A percentile compares a stretch with the other conserved stretches of the same genome.
Evolutionary conservation across 2,113 vertebrate species (phyloP).

Genomic region (Seriola quinqueradiata): DNA sequence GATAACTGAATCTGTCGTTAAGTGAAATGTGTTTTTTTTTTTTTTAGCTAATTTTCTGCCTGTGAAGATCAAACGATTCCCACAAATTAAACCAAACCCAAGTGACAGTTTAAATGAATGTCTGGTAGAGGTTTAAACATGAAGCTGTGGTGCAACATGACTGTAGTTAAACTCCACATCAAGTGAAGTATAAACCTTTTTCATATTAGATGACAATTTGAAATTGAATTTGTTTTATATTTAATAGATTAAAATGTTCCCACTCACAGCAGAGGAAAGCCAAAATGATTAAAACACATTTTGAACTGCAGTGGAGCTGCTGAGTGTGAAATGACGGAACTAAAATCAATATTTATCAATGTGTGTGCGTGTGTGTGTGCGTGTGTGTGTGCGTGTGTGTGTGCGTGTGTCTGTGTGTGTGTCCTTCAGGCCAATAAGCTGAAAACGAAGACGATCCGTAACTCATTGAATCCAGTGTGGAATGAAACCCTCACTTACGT

Average conservation of each 20-base stretch:
- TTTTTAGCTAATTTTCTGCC: too few relatives aligned
- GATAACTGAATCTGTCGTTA: background rate
- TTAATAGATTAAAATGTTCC: background rate
- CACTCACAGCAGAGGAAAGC: too few relatives aligned
- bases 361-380: background rate
- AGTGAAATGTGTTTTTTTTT: too few relatives aligned
- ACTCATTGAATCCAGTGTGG: slow-evolving; percentile 91
- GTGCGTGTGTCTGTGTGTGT: slow-evolving; percentile 4
- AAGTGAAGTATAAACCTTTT: too few relatives aligned
- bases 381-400: background rate
- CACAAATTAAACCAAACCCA: too few relatives aligned
- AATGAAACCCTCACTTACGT: slow-evolving; percentile 89
- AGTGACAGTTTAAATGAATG: too few relatives aligned
- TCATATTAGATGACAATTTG: too few relatives aligned
- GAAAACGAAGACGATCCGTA: slow-evolving; percentile 90
- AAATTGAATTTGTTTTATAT: background rate
- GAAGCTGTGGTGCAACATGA: background rate
- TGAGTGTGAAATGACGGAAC: background rate
- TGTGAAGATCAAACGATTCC: too few relatives aligned
- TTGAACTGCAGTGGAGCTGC: too few relatives aligned
- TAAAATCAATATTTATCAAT: background rate
- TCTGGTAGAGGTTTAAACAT: background rate
- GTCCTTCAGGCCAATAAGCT: slow-evolving; percentile 89
- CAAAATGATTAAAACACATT: background rate
- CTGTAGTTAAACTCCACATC: too few relatives aligned